Base-by-base conservation (phyloP, 2,888 invertebrate genomes). In the Metalampra italica region DNA sequence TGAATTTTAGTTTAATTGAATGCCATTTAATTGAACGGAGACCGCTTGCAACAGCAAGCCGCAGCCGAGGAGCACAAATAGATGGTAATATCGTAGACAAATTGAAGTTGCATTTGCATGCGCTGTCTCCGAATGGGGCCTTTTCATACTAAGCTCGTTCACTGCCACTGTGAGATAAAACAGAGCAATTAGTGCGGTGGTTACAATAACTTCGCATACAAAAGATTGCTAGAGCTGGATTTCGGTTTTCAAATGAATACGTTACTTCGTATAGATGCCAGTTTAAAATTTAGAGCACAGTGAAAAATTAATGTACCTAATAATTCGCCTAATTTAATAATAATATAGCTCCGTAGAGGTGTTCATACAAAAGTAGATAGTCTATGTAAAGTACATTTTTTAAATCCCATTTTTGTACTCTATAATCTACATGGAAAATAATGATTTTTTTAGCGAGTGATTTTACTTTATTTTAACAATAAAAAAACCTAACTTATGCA, bases 131-230 rank as follows among this genome's bases (percentile, higher is more conserved):
- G 84, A 73, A 48, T 74, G 69, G 41, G 88, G 81, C 57, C 73
- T 82, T 69, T 82, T 87, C 69, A 80, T 50, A 64, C 80, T 86
- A 41, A 87, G 70, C 71, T 89, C 88, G 71, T 85, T 89, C 53
- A 88, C 86, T 53, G 86, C 85, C 71, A 89, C 88, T 88, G 80
- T 34, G 59, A 58, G 51, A 57, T 52, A 52, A 55, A 55, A 47
- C 34, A 50, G 55, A 49, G 53, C 54, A 51, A 51, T 54, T 54
- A 46, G 42, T 45, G 9, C 15, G 30, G 14, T 15, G 46, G 53
- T 55, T 44, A 53, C 50, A 52, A 46, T 55, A 57, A 50, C 44
- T 57, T 56, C 52, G 41, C 53, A 56, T 55, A 55, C 43, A 30
- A 39, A 51, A 55, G 47, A 52, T 55, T 15, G 39, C 8, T 36